Evolutionary conservation across 2,797 vertebrate genomes (phyloP).

Genomic region (Arnoldichthys spilopterus): DNA sequence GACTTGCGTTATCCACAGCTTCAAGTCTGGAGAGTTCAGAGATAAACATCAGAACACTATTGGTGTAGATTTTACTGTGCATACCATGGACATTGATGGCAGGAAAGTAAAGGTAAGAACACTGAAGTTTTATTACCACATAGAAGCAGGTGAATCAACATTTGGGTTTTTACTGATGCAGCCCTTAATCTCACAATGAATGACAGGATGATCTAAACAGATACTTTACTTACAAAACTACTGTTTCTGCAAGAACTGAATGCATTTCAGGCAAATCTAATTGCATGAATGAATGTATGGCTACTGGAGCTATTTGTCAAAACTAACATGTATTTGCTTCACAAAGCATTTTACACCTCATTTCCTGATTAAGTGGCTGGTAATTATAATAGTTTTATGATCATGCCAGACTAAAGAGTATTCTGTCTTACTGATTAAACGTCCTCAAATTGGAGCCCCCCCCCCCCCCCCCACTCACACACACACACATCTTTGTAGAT

Average conservation of each 20-base stretch:
- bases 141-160: neutral
- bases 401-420: no score
- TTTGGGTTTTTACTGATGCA: neutral
- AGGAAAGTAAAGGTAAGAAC: constrained; percentile 89
- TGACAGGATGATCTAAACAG: neutral
- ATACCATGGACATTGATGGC: constrained; percentile 88
- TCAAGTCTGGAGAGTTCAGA: constrained; percentile 87
- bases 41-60: constrained; percentile 94
- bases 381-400: no score
- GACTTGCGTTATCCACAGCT: constrained; percentile 93
- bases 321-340: neutral
- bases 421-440: no score
- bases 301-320: neutral
- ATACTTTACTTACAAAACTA: neutral
- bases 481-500: neutral
- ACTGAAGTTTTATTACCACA: neutral
- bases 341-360: neutral
- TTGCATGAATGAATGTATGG: neutral
- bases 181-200: neutral
- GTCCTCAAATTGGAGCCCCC: no score
- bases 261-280: no score
- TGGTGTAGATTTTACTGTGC: constrained; percentile 94
- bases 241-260: neutral
- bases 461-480: no score
- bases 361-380: neutral